Evolutionary conservation across 2,797 vertebrate species (phyloP).

Genomic region (Coendou prehensilis): DNA sequence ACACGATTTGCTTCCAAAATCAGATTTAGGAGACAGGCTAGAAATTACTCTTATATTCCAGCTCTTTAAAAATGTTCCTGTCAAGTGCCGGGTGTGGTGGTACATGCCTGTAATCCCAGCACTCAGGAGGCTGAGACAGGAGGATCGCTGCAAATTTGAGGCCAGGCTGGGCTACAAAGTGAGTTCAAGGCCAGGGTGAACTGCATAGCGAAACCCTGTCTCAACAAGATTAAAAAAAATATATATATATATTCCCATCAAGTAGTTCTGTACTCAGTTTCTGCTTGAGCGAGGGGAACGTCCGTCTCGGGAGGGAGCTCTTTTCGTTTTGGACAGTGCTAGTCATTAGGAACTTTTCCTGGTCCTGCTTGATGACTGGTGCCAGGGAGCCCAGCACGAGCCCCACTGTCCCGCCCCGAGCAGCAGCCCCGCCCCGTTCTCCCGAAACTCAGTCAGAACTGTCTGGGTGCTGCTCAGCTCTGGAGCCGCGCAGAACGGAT

Average conservation of each 20-base stretch:
- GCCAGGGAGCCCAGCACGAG: too few species aligned
- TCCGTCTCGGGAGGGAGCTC: too few species aligned
- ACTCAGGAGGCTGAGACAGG: not conserved
- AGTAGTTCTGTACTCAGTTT: not conserved
- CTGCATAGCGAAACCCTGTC: not conserved
- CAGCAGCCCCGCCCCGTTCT: not conserved
- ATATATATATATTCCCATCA: not conserved
- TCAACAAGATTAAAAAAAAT: too few species aligned
- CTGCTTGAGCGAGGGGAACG: not conserved
- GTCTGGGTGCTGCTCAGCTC: not conserved
- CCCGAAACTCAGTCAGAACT: not conserved
- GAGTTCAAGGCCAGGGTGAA: not conserved
- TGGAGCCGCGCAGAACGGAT: not conserved
- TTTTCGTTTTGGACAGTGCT: too few species aligned
- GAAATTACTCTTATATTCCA: not conserved
- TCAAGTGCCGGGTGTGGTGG: not conserved
- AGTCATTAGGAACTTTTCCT: too few species aligned
- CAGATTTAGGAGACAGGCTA: not conserved
- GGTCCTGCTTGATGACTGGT: too few species aligned
- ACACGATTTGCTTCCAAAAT: conserved; percentile 1
- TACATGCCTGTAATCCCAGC: not conserved
- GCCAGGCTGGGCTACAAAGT: too few species aligned
- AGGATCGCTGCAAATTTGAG: not conserved
- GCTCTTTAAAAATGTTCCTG: conserved; percentile 16
- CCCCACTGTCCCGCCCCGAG: too few species aligned